Evolutionary conservation across 2,797 vertebrate species (phyloP), one percentile per base, ranked within the genome.

Genomic region (Phylloscopus collybita): DNA sequence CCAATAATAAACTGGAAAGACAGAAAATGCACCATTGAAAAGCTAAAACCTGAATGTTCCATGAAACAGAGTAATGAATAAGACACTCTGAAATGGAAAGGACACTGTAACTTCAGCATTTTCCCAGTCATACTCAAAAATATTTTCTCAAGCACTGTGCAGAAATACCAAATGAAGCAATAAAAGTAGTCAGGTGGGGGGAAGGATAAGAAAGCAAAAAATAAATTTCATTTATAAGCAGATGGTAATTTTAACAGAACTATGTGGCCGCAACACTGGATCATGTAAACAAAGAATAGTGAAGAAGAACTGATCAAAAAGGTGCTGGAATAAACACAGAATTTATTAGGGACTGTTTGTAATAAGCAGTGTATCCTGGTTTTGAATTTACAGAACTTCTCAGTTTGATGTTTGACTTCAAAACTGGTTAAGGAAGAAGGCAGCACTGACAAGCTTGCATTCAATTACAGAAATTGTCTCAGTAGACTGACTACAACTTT

Each of bases 401-500:
- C 74, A 80, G 44, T 73, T 57, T 72, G n/a, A 74, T 73, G 36
- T 76, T 82, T 72, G 72, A 90, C 45, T 82, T 88, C 47, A 23
- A 74, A 66, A 23, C 53, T 74, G 56, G 62, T 66, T 90, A 88
- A 94, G 74, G 70, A 62, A 81, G n/a, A 80, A 93, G 61, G 65
- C 60, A 88, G 70, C 60, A 78, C 59, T 73, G 86, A 95, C 64
- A 94, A 87, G 64, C 72, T 70, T 92, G 88, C 62, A 91, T 82
- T 88, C 16, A 47, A 45, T 92, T 93, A 72, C 13, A 92, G 83
- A 92, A 91, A 86, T 89, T 26, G 84, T 92, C 89, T 94, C 74
- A 79, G 70, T 32, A 70, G 69, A 61, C 78, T 87, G 57, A 91
- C 79, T 89, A 87, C 70, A 94, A 76, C 79, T 94, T 95, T 85